Conservation (phyloP, 2,113 vertebrate genomes). For the Mungos mungo region DNA sequence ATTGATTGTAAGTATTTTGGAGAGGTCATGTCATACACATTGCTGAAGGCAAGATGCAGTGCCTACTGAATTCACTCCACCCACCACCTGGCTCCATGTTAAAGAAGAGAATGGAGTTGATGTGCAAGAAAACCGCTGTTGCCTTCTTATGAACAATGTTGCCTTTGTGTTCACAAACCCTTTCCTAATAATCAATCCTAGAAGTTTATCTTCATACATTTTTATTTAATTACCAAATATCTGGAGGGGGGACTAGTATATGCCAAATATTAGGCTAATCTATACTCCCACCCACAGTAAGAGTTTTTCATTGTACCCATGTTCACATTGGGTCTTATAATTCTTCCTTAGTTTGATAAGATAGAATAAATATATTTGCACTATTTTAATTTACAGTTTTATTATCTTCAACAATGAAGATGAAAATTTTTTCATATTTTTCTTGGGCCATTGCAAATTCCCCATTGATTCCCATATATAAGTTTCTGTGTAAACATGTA, state of each 20-base stretch:
- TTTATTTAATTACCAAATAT: conserved; percentile 20
- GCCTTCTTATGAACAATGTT: neutral
- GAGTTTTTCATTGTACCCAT: neutral
- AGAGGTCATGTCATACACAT: neutral
- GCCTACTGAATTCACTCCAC: neutral
- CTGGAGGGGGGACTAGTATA: neutral
- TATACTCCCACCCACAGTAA: neutral
- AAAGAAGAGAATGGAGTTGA: neutral
- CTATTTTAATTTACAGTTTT: neutral
- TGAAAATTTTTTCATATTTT: neutral
- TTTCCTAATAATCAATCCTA: neutral
- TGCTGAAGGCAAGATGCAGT: neutral
- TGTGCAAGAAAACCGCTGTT: neutral
- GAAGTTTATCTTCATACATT: neutral
- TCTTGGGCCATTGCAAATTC: neutral
- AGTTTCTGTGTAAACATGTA: neutral
- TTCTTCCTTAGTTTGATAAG: neutral
- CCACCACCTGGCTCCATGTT: neutral
- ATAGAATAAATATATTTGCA: neutral
- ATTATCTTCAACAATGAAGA: conserved; percentile 6
- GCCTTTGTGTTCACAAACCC: neutral
- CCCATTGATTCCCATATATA: neutral
- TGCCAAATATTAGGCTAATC: neutral
- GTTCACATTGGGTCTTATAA: neutral
- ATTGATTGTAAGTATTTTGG: neutral